Conservation (phyloP, 2,888 invertebrate genomes). For the Drosophila algonquin region DNA sequence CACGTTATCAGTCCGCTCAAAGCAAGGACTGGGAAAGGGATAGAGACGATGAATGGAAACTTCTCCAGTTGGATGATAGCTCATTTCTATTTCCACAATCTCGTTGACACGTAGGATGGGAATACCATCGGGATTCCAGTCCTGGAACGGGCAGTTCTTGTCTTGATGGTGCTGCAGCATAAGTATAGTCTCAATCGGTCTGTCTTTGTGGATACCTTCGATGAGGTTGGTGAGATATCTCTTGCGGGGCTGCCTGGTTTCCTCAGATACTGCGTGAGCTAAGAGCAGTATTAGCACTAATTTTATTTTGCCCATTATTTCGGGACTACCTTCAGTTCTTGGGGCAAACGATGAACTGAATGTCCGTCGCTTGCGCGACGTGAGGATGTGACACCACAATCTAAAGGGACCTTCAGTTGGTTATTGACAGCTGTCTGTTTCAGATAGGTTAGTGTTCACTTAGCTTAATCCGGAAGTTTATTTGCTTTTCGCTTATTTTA, state of each 20-base stretch:
- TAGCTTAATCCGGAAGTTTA: conserved; percentile 8
- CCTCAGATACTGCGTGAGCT: background rate
- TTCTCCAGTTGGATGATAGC: background rate
- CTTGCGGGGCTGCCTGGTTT: background rate
- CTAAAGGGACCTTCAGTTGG: background rate
- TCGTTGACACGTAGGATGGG: background rate
- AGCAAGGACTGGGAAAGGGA: conserved; percentile 26
- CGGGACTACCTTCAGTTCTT: background rate
- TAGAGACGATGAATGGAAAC: conserved; percentile 8
- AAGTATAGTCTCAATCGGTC: background rate
- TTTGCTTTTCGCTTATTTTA: background rate
- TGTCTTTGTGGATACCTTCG: background rate
- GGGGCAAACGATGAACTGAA: conserved; percentile 1
- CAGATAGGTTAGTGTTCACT: background rate
- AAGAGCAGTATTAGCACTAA: background rate
- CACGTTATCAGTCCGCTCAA: background rate
- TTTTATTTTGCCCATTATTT: background rate
- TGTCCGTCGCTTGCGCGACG: no score
- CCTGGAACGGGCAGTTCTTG: conserved; percentile 1
- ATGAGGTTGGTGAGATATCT: conserved; percentile 1
- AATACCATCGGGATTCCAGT: conserved; percentile 7
- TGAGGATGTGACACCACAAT: background rate
- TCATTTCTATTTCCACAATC: background rate
- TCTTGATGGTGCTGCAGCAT: background rate
- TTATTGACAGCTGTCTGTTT: background rate